phyloP scores from a whole-genome alignment of 2,797 vertebrate genomes.

The Varecia variegata region DNA sequence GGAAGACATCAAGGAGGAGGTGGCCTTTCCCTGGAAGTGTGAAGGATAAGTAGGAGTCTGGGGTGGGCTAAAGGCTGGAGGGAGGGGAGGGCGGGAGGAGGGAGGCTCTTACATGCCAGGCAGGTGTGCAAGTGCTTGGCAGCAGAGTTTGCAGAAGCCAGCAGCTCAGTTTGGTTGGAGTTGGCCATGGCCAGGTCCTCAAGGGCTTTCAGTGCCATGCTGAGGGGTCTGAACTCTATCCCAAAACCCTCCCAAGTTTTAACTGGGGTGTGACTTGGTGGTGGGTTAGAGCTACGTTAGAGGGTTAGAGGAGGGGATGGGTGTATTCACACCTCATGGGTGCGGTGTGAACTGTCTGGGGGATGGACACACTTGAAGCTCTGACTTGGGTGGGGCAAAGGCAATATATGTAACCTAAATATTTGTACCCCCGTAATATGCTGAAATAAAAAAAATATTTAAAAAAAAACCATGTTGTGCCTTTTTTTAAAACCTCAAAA shows the following conservation, averaged over 20 bases:
- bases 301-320: too few species aligned
- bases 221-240: background rate
- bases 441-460: too few species aligned
- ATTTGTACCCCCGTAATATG: too few species aligned
- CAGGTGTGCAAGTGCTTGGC: background rate
- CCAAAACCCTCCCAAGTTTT: background rate
- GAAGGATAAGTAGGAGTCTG: background rate
- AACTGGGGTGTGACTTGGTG: background rate
- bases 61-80: background rate
- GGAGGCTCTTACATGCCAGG: background rate
- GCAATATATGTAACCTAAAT: too few species aligned
- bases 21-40: background rate
- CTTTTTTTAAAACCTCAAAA: too few species aligned
- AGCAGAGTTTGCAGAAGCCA: background rate
- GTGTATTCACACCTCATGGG: too few species aligned
- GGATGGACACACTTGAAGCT: too few species aligned
- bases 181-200: background rate
- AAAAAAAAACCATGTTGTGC: too few species aligned
- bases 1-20: background rate
- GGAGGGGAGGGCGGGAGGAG: accelerated
- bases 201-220: background rate
- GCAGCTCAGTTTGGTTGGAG: background rate
- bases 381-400: too few species aligned
- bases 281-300: background rate
- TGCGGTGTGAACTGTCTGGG: too few species aligned